A percentile compares a stretch with the other conserved stretches of the same genome.
phyloP scores from a whole-genome alignment of 1,140 invertebrate genomes.

The Penaeus japonicus region DNA sequence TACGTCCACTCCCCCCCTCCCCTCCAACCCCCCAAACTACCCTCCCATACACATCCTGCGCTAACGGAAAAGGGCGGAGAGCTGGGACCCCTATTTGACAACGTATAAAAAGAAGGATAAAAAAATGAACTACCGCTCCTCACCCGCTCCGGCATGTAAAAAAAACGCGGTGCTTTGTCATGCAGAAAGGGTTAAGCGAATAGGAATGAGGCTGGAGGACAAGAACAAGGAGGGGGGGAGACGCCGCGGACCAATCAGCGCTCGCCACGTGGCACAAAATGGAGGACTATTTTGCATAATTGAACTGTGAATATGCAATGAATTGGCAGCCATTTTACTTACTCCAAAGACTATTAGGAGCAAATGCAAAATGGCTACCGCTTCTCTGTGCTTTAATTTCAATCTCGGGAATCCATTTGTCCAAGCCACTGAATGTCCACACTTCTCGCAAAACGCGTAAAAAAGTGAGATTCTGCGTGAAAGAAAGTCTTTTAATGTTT shows the following conservation, averaged over 20 bases:
- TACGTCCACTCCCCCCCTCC: too few relatives aligned
- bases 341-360: neutral
- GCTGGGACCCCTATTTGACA: neutral
- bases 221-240: neutral
- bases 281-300: slow-evolving; percentile 37
- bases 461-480: too few relatives aligned
- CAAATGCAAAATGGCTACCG: too few relatives aligned
- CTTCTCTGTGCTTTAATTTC: too few relatives aligned
- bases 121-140: neutral
- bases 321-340: slow-evolving; percentile 25
- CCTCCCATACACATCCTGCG: too few relatives aligned
- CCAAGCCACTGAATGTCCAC: too few relatives aligned
- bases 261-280: slow-evolving; percentile 38
- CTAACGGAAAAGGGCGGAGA: too few relatives aligned
- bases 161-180: slow-evolving; percentile 21
- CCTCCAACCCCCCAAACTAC: too few relatives aligned
- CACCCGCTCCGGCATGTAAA: neutral
- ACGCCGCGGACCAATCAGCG: neutral
- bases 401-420: too few relatives aligned
- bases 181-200: slow-evolving; percentile 48
- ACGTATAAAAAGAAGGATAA: neutral
- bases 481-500: too few relatives aligned
- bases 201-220: neutral
- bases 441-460: too few relatives aligned
- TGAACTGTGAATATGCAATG: slow-evolving; percentile 41